Evolutionary conservation across 2,888 invertebrate species (phyloP).

Genomic region (Bruchidius siliquastri): DNA sequence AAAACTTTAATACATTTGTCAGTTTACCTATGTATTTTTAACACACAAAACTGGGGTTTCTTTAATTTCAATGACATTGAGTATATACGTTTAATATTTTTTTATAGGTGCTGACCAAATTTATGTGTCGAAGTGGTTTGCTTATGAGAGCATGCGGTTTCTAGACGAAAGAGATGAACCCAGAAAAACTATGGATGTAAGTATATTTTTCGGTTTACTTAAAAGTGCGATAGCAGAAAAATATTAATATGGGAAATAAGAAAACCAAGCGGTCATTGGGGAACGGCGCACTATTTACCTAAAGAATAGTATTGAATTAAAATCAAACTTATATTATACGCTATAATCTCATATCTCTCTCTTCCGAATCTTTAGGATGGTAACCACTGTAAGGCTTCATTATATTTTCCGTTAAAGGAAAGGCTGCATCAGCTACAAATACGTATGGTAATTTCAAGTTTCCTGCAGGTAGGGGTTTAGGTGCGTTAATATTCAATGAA

Average conservation of each 20-base stretch:
- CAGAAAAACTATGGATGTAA: constrained; percentile 7
- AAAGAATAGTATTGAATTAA: no score
- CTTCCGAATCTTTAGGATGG: constrained; percentile 2
- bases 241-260: constrained; percentile 10
- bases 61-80: no score
- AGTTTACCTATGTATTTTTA: no score
- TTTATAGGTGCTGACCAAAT: no score
- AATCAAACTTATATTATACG: no score
- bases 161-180: constrained; percentile 7
- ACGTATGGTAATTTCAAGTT: constrained; percentile 28
- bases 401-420: constrained; percentile 8
- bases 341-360: no score
- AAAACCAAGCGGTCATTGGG: constrained; percentile 18
- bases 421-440: constrained; percentile 44
- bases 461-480: constrained; percentile 3
- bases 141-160: constrained; percentile 9
- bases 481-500: constrained; percentile 7
- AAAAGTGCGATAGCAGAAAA: neutral
- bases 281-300: constrained; percentile 7
- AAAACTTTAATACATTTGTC: no score
- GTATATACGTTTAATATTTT: no score
- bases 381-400: constrained; percentile 13
- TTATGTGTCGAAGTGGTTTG: no score
- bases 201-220: neutral
- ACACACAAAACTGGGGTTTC: no score